Percentiles rank a stretch among this genome's conserved stretches.
These are phyloP conservation scores for Gymnocypris eckloni DNA, from an alignment of 2,797 vertebrate genomes.

Conservation along the genomic window DNA sequence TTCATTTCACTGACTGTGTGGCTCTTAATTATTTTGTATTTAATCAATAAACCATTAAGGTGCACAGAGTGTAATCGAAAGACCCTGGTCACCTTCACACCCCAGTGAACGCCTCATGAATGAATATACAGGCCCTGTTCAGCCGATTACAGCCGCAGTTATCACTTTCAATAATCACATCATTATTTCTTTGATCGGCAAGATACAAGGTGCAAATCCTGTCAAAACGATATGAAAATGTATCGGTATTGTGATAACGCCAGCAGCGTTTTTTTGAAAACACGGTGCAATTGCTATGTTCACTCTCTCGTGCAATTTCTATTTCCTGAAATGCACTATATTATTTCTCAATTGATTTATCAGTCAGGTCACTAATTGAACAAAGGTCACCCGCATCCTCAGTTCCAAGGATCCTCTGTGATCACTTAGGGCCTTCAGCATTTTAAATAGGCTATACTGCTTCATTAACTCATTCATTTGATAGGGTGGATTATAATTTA, in stretches of 20 bases:
- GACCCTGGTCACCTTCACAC: conserved; percentile 47
- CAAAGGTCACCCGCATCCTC: conserved; percentile 13
- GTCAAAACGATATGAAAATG: neutral
- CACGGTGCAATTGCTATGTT: neutral
- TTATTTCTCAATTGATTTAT: conserved; percentile 32
- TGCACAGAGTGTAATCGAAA: conserved; percentile 39
- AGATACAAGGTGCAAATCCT: neutral
- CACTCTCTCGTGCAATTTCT: neutral
- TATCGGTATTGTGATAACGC: neutral
- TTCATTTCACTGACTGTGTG: conserved; percentile 39
- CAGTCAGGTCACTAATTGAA: conserved; percentile 29
- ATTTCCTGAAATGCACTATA: conserved; percentile 10
- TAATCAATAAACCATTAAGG: conserved; percentile 52
- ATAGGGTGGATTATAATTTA: conserved; percentile 5
- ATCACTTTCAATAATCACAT: conserved; percentile 28
- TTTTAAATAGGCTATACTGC: conserved; percentile 11
- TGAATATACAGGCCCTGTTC: neutral
- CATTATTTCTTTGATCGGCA: conserved; percentile 7
- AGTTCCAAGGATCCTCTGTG: neutral
- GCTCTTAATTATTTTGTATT: conserved; percentile 49
- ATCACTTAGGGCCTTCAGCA: conserved; percentile 13
- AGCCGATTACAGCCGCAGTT: neutral
- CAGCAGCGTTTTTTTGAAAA: neutral
- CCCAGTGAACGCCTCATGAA: conserved; percentile 11
- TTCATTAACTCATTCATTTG: neutral